Percentiles rank a stretch among this genome's conserved stretches.
phyloP scores from a whole-genome alignment of 2,113 vertebrate genomes.

The Vimba vimba region DNA sequence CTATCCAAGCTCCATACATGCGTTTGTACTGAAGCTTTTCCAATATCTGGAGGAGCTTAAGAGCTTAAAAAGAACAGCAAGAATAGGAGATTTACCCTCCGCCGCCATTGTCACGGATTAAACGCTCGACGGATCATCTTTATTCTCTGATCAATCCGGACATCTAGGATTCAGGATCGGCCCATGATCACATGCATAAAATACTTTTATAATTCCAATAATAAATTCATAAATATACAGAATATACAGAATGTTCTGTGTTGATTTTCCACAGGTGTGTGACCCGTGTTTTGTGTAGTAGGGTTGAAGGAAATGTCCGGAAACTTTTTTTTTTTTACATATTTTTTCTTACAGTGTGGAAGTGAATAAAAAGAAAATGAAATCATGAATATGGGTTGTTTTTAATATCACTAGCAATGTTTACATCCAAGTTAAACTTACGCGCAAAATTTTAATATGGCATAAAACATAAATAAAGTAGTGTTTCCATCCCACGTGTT shows the following conservation, averaged over 20 bases:
- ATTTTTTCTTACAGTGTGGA: too few relatives aligned
- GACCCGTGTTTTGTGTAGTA: too few relatives aligned
- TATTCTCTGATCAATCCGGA: not conserved
- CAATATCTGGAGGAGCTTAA: slow-evolving; percentile 36
- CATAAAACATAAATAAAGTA: too few relatives aligned
- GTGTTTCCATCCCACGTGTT: too few relatives aligned
- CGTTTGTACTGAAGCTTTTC: not conserved
- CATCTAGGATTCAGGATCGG: not conserved
- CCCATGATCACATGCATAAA: not conserved
- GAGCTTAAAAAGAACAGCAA: slow-evolving; percentile 50
- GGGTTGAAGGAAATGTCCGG: too few relatives aligned
- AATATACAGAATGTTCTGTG: not conserved
- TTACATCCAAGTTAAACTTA: too few relatives aligned
- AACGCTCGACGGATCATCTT: slow-evolving; percentile 10
- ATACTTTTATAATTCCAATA: not conserved
- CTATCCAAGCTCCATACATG: not conserved
- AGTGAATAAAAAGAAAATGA: too few relatives aligned
- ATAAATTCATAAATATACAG: not conserved
- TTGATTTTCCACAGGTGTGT: too few relatives aligned
- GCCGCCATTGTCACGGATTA: slow-evolving; percentile 29
- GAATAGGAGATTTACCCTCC: slow-evolving; percentile 17
- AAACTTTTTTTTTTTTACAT: too few relatives aligned
- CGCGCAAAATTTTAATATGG: too few relatives aligned
- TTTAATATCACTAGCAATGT: too few relatives aligned
- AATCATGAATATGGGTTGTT: too few relatives aligned